Evolutionary conservation across 2,797 vertebrate genomes (phyloP), one percentile per base, ranked within the genome.

Genomic region (Melanotaenia maccullochi): DNA sequence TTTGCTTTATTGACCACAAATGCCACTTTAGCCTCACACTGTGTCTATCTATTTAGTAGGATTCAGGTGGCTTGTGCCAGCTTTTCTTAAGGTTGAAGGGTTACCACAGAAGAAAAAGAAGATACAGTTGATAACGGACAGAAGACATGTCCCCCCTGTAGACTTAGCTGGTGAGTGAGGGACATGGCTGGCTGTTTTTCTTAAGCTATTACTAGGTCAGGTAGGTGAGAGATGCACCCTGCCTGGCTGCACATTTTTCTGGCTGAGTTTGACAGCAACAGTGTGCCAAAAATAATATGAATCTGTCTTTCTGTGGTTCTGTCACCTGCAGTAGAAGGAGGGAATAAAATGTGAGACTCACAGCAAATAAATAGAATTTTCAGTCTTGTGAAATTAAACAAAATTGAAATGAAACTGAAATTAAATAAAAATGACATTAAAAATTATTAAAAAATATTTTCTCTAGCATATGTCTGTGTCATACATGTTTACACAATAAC

Each of bases 181-280:
- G 61, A 59, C 64, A 51, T 16, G 69, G 16, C 72, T 66, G 58
- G 65, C 56, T 73, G 67, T 69, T 79, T 80, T 73, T 60, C 69
- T 57, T 58, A 52, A 65, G 76, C 81, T 87, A 79, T 85, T 86
- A 75, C 85, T 86, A 79, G 81, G 87, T 68, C 68, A 84, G 76
- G 25, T 20, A 52, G 69, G 63, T 71, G 71, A 73, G 33, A n/a
- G 65, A 68, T 68, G 63, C 81, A 84, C 56, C 74, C 74, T 71
- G 57, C 18, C 74, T 64, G 58, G 40, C 68, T 74, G 57, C 42
- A 40, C 28, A 14, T 74, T 80, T 4, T 28, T 62, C 57, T 55
- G 68, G 69, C 33, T 67, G 73, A 73, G 58, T 62, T 67, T 59
- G 78, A 79, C 76, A 79, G 60, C 55, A 77, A 66, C 80, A 69